A percentile compares a stretch with the other conserved stretches of the same genome.
phyloP scores from a whole-genome alignment of 2,797 vertebrate genomes.

The Tachyglossus aculeatus region DNA sequence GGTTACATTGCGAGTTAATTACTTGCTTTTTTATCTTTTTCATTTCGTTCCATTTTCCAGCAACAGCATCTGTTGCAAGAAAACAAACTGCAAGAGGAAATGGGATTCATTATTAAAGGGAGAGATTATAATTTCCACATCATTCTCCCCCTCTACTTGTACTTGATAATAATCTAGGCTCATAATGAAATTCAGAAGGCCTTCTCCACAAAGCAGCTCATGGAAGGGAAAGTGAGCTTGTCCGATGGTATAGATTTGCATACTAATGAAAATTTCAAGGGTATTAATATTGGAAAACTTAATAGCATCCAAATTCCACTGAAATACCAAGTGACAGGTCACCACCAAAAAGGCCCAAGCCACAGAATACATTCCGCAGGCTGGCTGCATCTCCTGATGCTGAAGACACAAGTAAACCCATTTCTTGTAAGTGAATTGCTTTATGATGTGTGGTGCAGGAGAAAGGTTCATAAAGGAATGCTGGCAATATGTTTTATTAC shows the following conservation, averaged over 20 bases:
- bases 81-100: constrained; percentile 27
- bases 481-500: constrained; percentile 15
- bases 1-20: constrained; percentile 25
- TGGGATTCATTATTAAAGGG: constrained; percentile 50
- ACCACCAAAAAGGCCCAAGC: background rate
- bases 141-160: background rate
- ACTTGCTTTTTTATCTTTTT: constrained; percentile 15
- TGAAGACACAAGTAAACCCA: constrained; percentile 7
- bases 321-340: constrained; percentile 28
- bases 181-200: constrained; percentile 65
- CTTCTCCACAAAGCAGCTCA: constrained; percentile 34
- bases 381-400: background rate
- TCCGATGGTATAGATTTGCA: constrained; percentile 51
- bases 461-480: constrained; percentile 35
- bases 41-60: constrained; percentile 44
- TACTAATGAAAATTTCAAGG: constrained; percentile 52
- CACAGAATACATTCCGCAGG: constrained; percentile 27
- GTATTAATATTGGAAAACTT: constrained; percentile 51
- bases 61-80: constrained; percentile 42
- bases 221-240: constrained; percentile 30
- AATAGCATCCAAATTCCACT: constrained; percentile 6
- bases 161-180: constrained; percentile 62
- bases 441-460: constrained; percentile 22
- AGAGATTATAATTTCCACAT: constrained; percentile 31
- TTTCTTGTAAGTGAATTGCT: constrained; percentile 44